phyloP scores from a whole-genome alignment of 2,797 vertebrate genomes.

The Cossypha heuglini region DNA sequence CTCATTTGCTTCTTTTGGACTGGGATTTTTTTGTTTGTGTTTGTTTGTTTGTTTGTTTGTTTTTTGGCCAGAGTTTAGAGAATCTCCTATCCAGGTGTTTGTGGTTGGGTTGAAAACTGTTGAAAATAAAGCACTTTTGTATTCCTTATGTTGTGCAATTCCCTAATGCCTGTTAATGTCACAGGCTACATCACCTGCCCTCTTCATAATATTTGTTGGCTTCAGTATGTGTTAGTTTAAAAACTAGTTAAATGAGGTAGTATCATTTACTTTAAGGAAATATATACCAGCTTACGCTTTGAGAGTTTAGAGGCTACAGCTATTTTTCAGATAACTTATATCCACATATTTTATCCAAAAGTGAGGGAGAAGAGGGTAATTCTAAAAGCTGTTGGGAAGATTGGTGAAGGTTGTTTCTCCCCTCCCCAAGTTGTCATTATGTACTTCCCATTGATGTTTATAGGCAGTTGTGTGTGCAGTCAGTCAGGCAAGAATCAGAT shows the following conservation, averaged over 20 bases:
- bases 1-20: not conserved
- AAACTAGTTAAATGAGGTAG: not conserved
- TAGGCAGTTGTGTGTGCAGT: not conserved
- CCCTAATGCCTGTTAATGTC: not conserved
- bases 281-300: not conserved
- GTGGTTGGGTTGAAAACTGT: not conserved
- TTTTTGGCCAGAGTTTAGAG: not conserved
- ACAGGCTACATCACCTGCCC: not conserved
- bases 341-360: not conserved
- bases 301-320: not conserved
- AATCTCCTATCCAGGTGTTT: not conserved
- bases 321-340: not conserved
- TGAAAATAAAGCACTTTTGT: not conserved
- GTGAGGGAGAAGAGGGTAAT: not conserved
- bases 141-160: not conserved
- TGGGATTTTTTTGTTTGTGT: not conserved
- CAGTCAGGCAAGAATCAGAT: slow-evolving; percentile 6
- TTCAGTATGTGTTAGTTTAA: not conserved
- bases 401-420: not conserved
- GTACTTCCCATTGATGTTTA: not conserved
- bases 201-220: not conserved
- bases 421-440: not conserved
- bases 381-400: not conserved
- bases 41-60: not conserved
- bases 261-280: not conserved